These are phyloP conservation scores for Pandion haliaetus DNA, from an alignment of 2,113 vertebrate species.

Conservation along the genomic window DNA sequence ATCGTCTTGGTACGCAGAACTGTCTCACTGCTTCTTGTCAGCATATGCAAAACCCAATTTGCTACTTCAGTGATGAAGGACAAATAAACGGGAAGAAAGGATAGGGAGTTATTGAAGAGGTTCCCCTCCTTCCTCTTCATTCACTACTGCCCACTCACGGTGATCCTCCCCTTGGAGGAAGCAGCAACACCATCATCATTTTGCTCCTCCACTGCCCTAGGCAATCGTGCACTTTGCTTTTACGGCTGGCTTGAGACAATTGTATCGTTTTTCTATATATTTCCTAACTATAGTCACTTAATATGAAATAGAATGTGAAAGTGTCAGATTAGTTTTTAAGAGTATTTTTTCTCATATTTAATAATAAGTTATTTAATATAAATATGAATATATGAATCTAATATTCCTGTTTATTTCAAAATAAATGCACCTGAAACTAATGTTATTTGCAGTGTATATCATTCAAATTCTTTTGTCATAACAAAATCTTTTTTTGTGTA, in stretches of 20 bases:
- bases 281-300: background rate
- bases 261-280: slow-evolving; percentile 14
- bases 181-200: background rate
- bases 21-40: slow-evolving; percentile 21
- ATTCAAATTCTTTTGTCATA: background rate
- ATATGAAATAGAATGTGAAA: slow-evolving; percentile 41
- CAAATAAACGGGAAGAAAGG: background rate
- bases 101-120: background rate
- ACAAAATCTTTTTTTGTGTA: background rate
- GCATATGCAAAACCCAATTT: background rate
- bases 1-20: background rate
- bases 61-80: background rate
- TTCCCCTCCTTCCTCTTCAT: background rate
- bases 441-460: background rate
- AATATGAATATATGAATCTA: slow-evolving; percentile 10
- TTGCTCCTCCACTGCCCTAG: background rate
- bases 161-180: background rate
- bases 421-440: slow-evolving; percentile 48
- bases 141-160: background rate
- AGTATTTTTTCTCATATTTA: slow-evolving; percentile 51
- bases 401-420: slow-evolving; percentile 29
- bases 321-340: slow-evolving; percentile 32
- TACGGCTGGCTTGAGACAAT: slow-evolving; percentile 27
- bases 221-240: slow-evolving; percentile 43
- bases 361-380: slow-evolving; percentile 51